Conservation (phyloP, 2,797 vertebrate species). For the Pangasius sanitwongsei region DNA sequence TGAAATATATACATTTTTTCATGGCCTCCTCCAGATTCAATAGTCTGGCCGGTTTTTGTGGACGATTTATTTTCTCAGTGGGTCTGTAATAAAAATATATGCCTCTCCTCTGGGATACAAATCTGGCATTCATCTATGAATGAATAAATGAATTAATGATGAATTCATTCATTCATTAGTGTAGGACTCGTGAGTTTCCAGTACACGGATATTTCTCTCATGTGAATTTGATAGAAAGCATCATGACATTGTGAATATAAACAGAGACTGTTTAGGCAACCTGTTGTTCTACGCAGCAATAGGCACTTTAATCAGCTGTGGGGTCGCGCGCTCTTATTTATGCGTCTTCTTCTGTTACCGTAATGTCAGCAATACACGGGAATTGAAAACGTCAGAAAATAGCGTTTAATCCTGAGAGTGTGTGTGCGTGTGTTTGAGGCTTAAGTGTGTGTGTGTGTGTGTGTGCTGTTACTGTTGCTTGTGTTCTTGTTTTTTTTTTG, state of each 20-base stretch:
- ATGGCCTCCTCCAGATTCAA: neutral
- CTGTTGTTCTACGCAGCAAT: too few relatives aligned
- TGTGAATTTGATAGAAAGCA: neutral
- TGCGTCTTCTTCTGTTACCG: conserved; percentile 13
- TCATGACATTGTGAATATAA: neutral
- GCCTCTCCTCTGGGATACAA: neutral
- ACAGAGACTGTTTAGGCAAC: neutral
- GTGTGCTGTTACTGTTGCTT: neutral
- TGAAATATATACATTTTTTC: neutral
- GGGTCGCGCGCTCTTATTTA: neutral
- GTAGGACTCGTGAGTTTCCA: neutral
- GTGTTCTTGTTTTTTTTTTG: too few relatives aligned
- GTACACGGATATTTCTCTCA: neutral
- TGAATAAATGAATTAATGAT: neutral
- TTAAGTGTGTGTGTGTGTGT: neutral
- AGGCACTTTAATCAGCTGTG: neutral
- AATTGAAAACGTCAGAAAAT: neutral
- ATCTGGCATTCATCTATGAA: too few relatives aligned
- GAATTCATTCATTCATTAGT: neutral
- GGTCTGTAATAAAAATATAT: neutral
- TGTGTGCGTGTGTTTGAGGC: neutral
- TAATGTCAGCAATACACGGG: neutral
- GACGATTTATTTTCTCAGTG: neutral
- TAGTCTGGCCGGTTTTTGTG: neutral
- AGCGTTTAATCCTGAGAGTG: neutral